phyloP scores from a whole-genome alignment of 1,140 invertebrate genomes.

The Drosophila tani region DNA sequence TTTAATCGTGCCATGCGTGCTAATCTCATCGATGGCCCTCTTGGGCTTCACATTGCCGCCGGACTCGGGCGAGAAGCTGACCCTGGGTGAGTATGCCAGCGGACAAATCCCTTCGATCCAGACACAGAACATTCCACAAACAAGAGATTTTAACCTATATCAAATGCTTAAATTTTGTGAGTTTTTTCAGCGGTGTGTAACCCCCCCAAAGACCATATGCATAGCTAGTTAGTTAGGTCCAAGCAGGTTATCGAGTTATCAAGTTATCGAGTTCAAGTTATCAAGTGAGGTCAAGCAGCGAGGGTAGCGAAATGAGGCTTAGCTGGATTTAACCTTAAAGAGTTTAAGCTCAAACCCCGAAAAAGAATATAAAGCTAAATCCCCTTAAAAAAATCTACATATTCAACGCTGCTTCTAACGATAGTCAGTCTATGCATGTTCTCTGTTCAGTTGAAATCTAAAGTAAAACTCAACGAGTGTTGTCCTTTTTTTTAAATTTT shows the following conservation, averaged over 20 bases:
- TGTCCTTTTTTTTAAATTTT: slow-evolving; percentile 15
- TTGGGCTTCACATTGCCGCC: slow-evolving; percentile 99
- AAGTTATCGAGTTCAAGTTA: slow-evolving; percentile 4
- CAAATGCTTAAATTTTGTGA: slow-evolving; percentile 39
- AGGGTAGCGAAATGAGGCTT: slow-evolving; percentile 84
- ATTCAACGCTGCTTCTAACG: slow-evolving; percentile 65
- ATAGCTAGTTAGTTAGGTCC: slow-evolving; percentile 38
- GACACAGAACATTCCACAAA: slow-evolving; percentile 32
- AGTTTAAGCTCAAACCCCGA: slow-evolving; percentile 15
- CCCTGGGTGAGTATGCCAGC: slow-evolving; percentile 91
- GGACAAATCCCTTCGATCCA: neutral
- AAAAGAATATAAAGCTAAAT: slow-evolving; percentile 28
- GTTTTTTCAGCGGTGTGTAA: slow-evolving; percentile 47
- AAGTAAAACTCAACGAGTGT: slow-evolving; percentile 45
- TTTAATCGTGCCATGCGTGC: slow-evolving; percentile 98
- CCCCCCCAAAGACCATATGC: slow-evolving; percentile 6
- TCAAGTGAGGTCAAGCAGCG: slow-evolving; percentile 66
- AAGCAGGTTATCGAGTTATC: slow-evolving; percentile 16
- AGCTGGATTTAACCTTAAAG: slow-evolving; percentile 74
- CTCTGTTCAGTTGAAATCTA: slow-evolving; percentile 53
- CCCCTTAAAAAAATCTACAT: slow-evolving; percentile 46
- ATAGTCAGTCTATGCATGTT: slow-evolving; percentile 72
- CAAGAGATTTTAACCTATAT: slow-evolving; percentile 21
- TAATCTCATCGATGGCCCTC: slow-evolving; percentile 99
- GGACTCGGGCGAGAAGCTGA: slow-evolving; percentile 99